These are phyloP conservation scores for Leistus spinibarbis DNA, from an alignment of 2,888 invertebrate species.

Conservation along the genomic window DNA sequence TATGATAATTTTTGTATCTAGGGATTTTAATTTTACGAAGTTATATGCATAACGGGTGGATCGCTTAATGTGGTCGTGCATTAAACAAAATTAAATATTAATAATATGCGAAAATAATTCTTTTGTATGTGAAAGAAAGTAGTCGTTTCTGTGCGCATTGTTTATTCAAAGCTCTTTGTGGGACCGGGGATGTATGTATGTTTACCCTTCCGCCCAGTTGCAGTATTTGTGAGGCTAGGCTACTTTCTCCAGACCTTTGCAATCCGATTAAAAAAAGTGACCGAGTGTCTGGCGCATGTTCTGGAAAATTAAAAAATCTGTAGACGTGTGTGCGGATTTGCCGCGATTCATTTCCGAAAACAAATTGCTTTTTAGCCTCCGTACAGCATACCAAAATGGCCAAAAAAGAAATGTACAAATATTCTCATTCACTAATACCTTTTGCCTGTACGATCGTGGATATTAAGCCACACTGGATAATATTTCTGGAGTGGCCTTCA, in stretches of 20 bases:
- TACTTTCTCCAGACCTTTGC: constrained; percentile 32
- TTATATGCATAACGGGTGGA: no score
- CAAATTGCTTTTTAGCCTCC: constrained; percentile 34
- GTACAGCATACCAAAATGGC: neutral
- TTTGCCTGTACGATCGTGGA: no score
- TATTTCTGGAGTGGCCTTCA: no score
- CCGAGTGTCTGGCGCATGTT: constrained; percentile 31
- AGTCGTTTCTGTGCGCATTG: constrained; percentile 14
- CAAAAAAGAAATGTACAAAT: neutral
- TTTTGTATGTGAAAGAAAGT: constrained; percentile 8
- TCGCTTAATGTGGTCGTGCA: no score
- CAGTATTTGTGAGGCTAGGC: constrained; percentile 2
- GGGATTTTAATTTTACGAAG: no score
- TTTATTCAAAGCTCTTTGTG: constrained; percentile 13
- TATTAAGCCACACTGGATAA: no score
- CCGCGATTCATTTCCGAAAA: constrained; percentile 37
- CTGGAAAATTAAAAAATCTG: constrained; percentile 39
- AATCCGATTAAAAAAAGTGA: constrained; percentile 40
- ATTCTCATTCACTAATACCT: no score
- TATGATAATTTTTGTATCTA: no score
- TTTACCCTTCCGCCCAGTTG: constrained; percentile 16
- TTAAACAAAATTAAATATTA: constrained; percentile 37
- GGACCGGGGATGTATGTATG: neutral
- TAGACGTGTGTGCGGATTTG: constrained; percentile 37
- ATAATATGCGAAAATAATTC: constrained; percentile 21